Conservation (phyloP, 2,888 invertebrate genomes). For the Trichogramma dendrolimi region DNA sequence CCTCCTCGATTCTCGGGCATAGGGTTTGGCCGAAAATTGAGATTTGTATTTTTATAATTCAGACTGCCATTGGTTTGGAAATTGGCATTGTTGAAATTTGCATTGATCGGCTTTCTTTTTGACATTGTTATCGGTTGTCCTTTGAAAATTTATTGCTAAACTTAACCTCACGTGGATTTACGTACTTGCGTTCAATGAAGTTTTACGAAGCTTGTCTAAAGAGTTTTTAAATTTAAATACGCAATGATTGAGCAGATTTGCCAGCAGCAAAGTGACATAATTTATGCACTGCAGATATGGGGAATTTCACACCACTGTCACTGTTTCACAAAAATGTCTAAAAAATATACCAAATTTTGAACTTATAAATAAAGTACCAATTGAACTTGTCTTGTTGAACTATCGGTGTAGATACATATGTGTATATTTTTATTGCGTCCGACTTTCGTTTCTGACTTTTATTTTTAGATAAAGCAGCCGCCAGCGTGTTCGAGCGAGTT, state of each 20-base stretch:
- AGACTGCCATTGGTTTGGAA: too few species aligned
- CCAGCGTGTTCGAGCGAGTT: too few species aligned
- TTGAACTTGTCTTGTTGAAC: too few species aligned
- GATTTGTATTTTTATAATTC: conserved; percentile 11
- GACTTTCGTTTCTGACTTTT: too few species aligned
- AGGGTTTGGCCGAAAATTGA: conserved; percentile 60
- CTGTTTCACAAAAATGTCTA: too few species aligned
- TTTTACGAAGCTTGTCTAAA: not conserved
- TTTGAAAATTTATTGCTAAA: not conserved
- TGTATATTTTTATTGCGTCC: too few species aligned
- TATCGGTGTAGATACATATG: too few species aligned
- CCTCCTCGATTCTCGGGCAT: conserved; percentile 59
- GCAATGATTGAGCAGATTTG: conserved; percentile 10
- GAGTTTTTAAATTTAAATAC: conserved; percentile 13
- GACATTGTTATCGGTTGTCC: conserved; percentile 19
- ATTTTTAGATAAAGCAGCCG: too few species aligned
- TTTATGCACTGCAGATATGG: not conserved
- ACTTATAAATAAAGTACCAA: too few species aligned
- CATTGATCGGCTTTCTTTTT: conserved; percentile 17
- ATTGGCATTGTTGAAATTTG: not conserved
- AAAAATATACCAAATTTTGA: too few species aligned
- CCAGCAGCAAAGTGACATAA: not conserved
- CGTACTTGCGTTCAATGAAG: too few species aligned
- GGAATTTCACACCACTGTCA: too few species aligned
- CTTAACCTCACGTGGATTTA: conserved; percentile 9